Percentiles rank a stretch among this genome's conserved stretches.
Conservation (phyloP, 2,113 vertebrate genomes). For the Ptilonorhynchus violaceus region DNA sequence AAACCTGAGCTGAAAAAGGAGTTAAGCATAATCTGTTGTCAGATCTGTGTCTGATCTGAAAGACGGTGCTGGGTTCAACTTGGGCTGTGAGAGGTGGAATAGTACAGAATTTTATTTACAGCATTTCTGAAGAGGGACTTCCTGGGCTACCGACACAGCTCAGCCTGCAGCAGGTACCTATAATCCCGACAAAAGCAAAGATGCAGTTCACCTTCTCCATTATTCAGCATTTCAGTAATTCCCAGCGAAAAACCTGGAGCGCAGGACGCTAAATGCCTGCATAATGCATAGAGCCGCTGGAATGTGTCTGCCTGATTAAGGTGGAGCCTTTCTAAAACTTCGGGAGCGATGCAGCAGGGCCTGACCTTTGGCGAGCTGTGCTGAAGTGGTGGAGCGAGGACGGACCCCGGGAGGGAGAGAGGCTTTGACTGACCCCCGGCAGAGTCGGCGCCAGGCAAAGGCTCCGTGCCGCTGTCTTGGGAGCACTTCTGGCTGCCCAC, state of each 20-base stretch:
- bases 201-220: neutral
- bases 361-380: neutral
- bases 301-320: neutral
- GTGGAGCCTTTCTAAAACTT: conserved; percentile 10
- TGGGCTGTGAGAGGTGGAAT: neutral
- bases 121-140: neutral
- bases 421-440: neutral
- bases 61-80: neutral
- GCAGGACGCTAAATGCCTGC: neutral
- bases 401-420: neutral
- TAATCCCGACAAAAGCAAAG: neutral
- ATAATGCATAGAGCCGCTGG: neutral
- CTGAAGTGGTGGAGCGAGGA: neutral
- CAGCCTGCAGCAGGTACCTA: neutral
- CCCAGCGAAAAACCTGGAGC: neutral
- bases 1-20: neutral
- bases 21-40: neutral
- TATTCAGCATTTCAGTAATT: conserved; percentile 18
- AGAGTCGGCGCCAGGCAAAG: neutral
- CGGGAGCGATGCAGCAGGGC: neutral
- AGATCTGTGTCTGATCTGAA: neutral
- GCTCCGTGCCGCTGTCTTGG: neutral
- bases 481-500: neutral
- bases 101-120: neutral
- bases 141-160: neutral